phyloP scores from a whole-genome alignment of 1,140 invertebrate genomes.

The Macrotrachela quadricornifera region DNA sequence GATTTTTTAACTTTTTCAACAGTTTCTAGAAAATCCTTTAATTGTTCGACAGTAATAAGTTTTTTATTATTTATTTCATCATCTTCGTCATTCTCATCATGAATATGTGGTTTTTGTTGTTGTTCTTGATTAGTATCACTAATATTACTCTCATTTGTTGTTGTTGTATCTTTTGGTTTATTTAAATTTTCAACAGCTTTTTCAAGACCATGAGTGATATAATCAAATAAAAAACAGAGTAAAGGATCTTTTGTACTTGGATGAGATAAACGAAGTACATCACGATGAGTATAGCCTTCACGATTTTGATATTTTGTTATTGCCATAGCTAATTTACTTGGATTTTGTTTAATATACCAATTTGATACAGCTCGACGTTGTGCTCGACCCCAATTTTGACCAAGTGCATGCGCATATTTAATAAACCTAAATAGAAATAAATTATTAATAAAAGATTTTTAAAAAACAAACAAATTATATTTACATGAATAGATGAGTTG shows the following conservation, averaged over 20 bases:
- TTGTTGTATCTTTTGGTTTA: conserved; percentile 8
- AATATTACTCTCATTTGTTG: too few relatives aligned
- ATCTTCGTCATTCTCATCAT: too few relatives aligned
- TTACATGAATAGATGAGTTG: conserved; percentile 29
- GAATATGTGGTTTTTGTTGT: too few relatives aligned
- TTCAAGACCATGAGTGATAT: conserved; percentile 20
- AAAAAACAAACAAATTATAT: conserved; percentile 13
- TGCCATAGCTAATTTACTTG: conserved; percentile 38
- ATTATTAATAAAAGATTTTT: not conserved
- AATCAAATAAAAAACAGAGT: conserved; percentile 12
- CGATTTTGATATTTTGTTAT: conserved; percentile 40
- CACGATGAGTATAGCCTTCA: conserved; percentile 45
- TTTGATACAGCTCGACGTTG: conserved; percentile 35
- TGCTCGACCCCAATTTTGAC: conserved; percentile 36
- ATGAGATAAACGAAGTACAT: conserved; percentile 44
- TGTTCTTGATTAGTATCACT: conserved; percentile 1
- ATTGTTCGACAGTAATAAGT: conserved; percentile 16
- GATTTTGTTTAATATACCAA: conserved; percentile 37
- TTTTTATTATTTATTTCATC: too few relatives aligned
- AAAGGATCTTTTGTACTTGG: conserved; percentile 23
- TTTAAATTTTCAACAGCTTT: conserved; percentile 28
- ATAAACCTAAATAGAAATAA: not conserved
- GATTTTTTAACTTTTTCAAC: conserved; percentile 40
- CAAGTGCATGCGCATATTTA: not conserved
- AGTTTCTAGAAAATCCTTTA: conserved; percentile 37